Conservation (phyloP, 2,888 invertebrate species). For the Drosophila kuntzei region DNA sequence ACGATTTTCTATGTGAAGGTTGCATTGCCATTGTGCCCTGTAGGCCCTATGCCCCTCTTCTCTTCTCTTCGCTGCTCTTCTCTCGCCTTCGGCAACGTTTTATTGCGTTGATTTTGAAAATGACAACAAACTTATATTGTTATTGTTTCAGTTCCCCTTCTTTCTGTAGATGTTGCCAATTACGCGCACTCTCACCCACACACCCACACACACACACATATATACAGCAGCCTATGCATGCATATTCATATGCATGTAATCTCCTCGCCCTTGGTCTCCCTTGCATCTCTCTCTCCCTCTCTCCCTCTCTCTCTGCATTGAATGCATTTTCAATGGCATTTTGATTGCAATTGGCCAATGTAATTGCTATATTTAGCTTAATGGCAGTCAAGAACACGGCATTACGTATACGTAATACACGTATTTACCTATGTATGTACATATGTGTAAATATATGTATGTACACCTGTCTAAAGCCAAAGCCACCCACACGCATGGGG, state of each 20-base stretch:
- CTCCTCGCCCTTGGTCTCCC: slow-evolving; percentile 7
- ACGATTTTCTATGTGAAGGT: slow-evolving; percentile 85
- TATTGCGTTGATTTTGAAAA: slow-evolving; percentile 68
- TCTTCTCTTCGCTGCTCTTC: no score
- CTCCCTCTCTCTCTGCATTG: no score
- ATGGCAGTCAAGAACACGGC: slow-evolving; percentile 67
- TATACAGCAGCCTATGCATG: slow-evolving; percentile 17
- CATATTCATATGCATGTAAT: slow-evolving; percentile 56
- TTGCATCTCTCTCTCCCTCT: no score
- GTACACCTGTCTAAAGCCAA: slow-evolving; percentile 9
- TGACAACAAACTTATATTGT: slow-evolving; percentile 53
- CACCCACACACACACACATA: slow-evolving; percentile 25
- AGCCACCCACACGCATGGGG: slow-evolving; percentile 33
- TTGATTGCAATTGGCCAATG: slow-evolving; percentile 71
- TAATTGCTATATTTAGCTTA: slow-evolving; percentile 79
- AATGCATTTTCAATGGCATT: slow-evolving; percentile 80
- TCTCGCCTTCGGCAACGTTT: slow-evolving; percentile 23
- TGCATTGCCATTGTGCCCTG: slow-evolving; percentile 60
- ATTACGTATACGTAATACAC: slow-evolving; percentile 51
- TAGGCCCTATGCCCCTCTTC: neutral
- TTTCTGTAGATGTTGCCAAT: slow-evolving; percentile 30
- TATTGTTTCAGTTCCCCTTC: slow-evolving; percentile 13
- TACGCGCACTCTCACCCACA: slow-evolving; percentile 27
- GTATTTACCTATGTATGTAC: neutral
- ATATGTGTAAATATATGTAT: neutral